Evolutionary conservation across 2,113 vertebrate genomes (phyloP).

Genomic region (Phrynosoma blainvillii): DNA sequence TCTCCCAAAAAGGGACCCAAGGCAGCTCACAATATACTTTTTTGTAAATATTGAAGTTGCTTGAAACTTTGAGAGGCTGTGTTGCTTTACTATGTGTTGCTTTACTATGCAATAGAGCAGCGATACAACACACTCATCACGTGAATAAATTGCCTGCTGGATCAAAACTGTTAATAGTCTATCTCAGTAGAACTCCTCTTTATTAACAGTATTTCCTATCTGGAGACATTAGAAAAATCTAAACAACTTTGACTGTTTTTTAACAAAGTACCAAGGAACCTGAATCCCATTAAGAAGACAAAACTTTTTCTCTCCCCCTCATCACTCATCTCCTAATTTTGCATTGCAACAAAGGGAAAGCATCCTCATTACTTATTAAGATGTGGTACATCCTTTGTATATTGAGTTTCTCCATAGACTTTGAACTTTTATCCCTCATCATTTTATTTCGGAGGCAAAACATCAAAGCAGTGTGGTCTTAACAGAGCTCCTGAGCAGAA

Average conservation of each 20-base stretch:
- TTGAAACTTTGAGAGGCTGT: background rate
- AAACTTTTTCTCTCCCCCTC: constrained; percentile 30
- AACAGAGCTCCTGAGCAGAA: constrained; percentile 60
- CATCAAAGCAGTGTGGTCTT: constrained; percentile 52
- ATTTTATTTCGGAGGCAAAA: constrained; percentile 41
- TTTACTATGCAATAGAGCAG: background rate
- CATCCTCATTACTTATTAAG: constrained; percentile 57
- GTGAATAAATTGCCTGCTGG: constrained; percentile 54
- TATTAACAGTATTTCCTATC: constrained; percentile 60
- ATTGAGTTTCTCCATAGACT: constrained; percentile 53
- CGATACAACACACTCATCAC: constrained; percentile 41
- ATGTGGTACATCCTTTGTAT: constrained; percentile 56
- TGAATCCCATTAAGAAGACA: constrained; percentile 65
- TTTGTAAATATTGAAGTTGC: too few species aligned
- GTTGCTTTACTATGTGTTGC: background rate
- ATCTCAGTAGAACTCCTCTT: constrained; percentile 45
- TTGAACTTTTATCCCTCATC: constrained; percentile 54
- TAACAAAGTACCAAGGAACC: constrained; percentile 41
- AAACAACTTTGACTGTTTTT: constrained; percentile 63
- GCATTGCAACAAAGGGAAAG: constrained; percentile 55
- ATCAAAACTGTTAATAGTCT: constrained; percentile 54
- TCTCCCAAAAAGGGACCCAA: too few species aligned
- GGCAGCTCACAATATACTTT: too few species aligned
- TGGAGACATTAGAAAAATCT: constrained; percentile 63
- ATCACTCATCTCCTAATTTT: background rate